phyloP scores from a whole-genome alignment of 1,140 invertebrate species.

The Drosophila orosa region DNA sequence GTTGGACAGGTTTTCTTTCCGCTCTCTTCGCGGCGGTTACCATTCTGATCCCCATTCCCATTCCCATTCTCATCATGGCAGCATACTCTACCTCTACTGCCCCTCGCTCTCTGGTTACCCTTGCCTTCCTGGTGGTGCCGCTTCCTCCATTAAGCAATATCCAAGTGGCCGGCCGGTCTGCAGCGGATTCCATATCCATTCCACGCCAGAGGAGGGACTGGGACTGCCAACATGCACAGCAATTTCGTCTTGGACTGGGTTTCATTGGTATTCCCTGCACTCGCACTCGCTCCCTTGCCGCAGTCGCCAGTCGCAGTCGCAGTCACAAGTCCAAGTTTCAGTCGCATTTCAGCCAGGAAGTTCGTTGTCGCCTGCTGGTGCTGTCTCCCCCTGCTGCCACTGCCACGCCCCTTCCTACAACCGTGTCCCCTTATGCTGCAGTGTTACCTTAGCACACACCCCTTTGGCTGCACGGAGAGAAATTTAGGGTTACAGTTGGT shows the following conservation, averaged over 20 bases:
- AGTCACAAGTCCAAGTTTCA: slow-evolving; percentile 15
- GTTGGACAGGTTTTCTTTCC: slow-evolving; percentile 59
- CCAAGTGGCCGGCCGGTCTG: slow-evolving; percentile 60
- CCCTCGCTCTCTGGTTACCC: slow-evolving; percentile 5
- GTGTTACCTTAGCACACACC: slow-evolving; percentile 20
- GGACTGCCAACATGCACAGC: slow-evolving; percentile 74
- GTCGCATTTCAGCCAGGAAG: slow-evolving; percentile 43
- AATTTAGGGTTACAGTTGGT: neutral
- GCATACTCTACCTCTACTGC: slow-evolving; percentile 26
- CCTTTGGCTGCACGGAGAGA: slow-evolving; percentile 16
- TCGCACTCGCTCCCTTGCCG: slow-evolving; percentile 32
- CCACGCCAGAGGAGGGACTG: slow-evolving; percentile 1
- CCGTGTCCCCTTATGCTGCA: slow-evolving; percentile 16
- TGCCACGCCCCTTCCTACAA: slow-evolving; percentile 28
- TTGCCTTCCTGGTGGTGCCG: slow-evolving; percentile 2
- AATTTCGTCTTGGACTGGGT: slow-evolving; percentile 70
- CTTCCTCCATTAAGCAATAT: slow-evolving; percentile 44
- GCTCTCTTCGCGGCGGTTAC: slow-evolving; percentile 4
- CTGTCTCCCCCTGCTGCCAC: slow-evolving; percentile 22
- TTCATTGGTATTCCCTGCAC: slow-evolving; percentile 49
- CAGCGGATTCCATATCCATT: slow-evolving; percentile 36
- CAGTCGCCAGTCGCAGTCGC: slow-evolving; percentile 30
- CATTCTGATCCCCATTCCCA: slow-evolving; percentile 37
- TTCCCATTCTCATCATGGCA: slow-evolving; percentile 14
- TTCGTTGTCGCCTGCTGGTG: slow-evolving; percentile 41